Conservation (phyloP, 2,113 vertebrate species). For the Papio anubis region DNA sequence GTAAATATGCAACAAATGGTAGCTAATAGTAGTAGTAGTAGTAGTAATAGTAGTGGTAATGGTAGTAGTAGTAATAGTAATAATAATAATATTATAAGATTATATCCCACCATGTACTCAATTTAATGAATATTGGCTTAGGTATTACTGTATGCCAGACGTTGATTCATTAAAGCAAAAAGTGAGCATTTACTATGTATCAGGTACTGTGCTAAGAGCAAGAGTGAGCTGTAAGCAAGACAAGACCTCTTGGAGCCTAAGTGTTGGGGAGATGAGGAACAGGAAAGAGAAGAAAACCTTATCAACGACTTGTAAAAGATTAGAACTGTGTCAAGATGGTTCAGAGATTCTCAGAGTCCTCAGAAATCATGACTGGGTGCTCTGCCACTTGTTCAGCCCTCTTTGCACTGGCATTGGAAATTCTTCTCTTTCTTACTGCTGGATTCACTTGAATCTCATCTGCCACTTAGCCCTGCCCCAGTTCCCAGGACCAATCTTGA, state of each 20-base stretch:
- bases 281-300: neutral
- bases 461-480: constrained; percentile 22
- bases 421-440: neutral
- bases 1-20: neutral
- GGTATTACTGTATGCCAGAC: neutral
- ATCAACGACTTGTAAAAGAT: neutral
- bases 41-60: neutral
- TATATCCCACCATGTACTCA: constrained; percentile 5
- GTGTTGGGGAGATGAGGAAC: neutral
- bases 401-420: neutral
- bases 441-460: constrained; percentile 25
- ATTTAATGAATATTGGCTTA: constrained; percentile 5
- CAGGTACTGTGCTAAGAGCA: neutral
- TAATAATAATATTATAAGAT: neutral
- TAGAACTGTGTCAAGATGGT: neutral
- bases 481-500: constrained; percentile 22
- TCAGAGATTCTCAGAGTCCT: neutral
- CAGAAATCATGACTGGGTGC: neutral
- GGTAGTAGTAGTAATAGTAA: neutral
- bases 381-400: neutral
- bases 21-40: neutral
- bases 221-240: neutral
- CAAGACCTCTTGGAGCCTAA: neutral
- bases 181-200: neutral
- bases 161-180: constrained; percentile 25